Base-by-base conservation (phyloP, 1,140 invertebrate genomes). In the Vanessa atalanta region DNA sequence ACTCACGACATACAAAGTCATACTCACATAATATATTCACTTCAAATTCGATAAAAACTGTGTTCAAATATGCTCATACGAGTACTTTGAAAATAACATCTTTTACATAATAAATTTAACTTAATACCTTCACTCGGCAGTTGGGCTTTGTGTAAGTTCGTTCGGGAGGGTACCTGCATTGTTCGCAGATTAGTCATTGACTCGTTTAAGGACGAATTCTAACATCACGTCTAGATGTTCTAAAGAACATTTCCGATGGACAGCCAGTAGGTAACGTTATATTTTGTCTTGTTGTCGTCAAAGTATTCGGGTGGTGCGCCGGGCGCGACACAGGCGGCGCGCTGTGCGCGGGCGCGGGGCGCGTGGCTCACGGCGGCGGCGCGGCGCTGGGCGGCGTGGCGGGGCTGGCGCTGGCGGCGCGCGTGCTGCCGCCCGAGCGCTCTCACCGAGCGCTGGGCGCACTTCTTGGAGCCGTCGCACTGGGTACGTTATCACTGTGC, bases 321-420 rank as follows among this genome's bases (percentile, higher is more conserved):
- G 47, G 79, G 47, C 50, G 77, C 16, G 73, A 66, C 53, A n/a
- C 6, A 75, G 77, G 79, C 65, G 64, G 81, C 60, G 81, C 79
- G 51, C 47, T 78, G 77, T 82, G 80, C 48, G 88, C 79, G 50
- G 95, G 97, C 60, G 80, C 96, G 7, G 97, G 96, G 0, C 93
- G 97, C 82, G 96, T 96, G 88, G 89, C 97, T 67, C 97, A 98
- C 92, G 97, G 97, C 1, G 92, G 97, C 65, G 97, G 96, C 5
- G 98, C 97, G 13, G 95, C 97, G 2, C 96, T 96, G 68, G 95
- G 96, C 47, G 94, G 94, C 26, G 95, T 97, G 20, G 94, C 95
- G 65, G 96, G 96, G 83, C 94, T 95, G 91, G 94, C 93, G 73
- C 84, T 95, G 55, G 88, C 91, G 20, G 94, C 82, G 93, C 95